phyloP scores from a whole-genome alignment of 1,140 invertebrate genomes.

The Agrilus planipennis region DNA sequence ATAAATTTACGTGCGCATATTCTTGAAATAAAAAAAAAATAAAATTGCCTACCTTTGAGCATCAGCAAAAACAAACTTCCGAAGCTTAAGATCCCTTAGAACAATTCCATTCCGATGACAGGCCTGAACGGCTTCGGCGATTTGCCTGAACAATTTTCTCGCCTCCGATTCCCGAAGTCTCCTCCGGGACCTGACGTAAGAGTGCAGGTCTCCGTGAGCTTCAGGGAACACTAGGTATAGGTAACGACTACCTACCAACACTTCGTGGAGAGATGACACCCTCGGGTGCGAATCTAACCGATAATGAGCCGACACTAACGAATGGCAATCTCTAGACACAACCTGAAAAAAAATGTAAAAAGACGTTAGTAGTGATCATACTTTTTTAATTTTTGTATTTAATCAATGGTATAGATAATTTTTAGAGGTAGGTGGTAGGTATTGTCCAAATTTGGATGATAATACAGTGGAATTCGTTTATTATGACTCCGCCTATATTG shows the following conservation, averaged over 20 bases:
- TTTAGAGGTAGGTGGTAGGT: too few species aligned
- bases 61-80: slow-evolving; percentile 95
- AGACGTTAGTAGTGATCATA: too few species aligned
- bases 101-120: slow-evolving; percentile 91
- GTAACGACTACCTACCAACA: slow-evolving; percentile 53
- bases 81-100: slow-evolving; percentile 86
- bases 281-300: slow-evolving; percentile 54
- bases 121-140: slow-evolving; percentile 74
- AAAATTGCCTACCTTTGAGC: slow-evolving; percentile 84
- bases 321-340: slow-evolving; percentile 49
- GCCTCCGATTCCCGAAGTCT: slow-evolving; percentile 78
- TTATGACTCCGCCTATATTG: too few species aligned
- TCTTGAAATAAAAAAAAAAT: too few species aligned
- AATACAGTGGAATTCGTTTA: too few species aligned
- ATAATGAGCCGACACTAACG: slow-evolving; percentile 56
- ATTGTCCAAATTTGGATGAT: too few species aligned
- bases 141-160: slow-evolving; percentile 74
- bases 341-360: slow-evolving; percentile 49
- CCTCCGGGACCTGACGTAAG: slow-evolving; percentile 75
- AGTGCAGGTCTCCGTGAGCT: slow-evolving; percentile 71
- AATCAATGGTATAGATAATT: too few species aligned
- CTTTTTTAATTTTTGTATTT: too few species aligned
- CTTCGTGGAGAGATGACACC: slow-evolving; percentile 58
- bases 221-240: slow-evolving; percentile 63
- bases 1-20: too few species aligned